These are phyloP conservation scores for Salvelinus fontinalis DNA, from an alignment of 2,113 vertebrate species.

Conservation along the genomic window DNA sequence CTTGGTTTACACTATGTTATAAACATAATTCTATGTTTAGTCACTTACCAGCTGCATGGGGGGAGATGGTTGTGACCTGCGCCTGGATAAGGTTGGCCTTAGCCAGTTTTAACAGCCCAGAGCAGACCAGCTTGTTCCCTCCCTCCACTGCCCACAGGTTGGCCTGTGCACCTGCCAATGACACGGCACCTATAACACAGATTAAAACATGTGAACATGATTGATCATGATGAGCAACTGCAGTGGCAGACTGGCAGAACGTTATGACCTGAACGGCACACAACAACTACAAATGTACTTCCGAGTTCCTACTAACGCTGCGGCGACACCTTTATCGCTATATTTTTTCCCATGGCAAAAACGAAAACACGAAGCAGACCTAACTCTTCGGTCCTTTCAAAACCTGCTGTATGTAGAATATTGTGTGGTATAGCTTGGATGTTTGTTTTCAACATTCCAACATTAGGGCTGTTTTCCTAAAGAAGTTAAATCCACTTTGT, in stretches of 20 bases:
- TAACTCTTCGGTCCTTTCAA: too few species aligned
- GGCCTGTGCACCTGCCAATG: constrained; percentile 87
- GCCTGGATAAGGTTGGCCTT: constrained; percentile 87
- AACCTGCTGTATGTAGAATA: too few species aligned
- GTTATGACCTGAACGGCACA: not conserved
- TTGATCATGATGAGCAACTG: constrained; percentile 35
- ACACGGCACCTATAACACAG: constrained; percentile 85
- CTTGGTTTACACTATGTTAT: too few species aligned
- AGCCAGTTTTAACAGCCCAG: constrained; percentile 86
- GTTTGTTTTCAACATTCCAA: too few species aligned
- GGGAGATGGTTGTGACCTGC: constrained; percentile 80
- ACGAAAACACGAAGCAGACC: too few species aligned
- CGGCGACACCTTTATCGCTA: not conserved
- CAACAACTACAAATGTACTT: not conserved
- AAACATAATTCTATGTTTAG: too few species aligned
- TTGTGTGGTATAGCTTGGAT: too few species aligned
- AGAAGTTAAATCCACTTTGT: too few species aligned
- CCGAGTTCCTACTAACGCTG: too few species aligned
- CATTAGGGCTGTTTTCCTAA: too few species aligned
- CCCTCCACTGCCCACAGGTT: constrained; percentile 96
- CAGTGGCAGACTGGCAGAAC: not conserved
- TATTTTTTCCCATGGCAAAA: not conserved
- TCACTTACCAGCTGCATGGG: constrained; percentile 73
- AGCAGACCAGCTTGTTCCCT: constrained; percentile 94
- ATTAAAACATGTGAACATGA: not conserved